Conservation (phyloP, 2,113 vertebrate genomes). For the Acanthisitta chloris region DNA sequence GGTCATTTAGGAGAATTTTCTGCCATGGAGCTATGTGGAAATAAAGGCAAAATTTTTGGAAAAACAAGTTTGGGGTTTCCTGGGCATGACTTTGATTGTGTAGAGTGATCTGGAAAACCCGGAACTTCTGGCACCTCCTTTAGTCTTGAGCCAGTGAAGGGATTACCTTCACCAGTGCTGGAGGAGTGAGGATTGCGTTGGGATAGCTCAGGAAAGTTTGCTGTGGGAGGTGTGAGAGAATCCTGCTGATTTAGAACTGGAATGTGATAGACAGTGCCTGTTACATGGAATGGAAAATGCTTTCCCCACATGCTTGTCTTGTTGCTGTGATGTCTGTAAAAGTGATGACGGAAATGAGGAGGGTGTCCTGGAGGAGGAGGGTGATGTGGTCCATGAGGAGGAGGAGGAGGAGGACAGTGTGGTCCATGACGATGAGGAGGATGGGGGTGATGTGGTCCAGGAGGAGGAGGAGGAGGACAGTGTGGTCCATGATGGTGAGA, state of each 20-base stretch:
- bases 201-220: slow-evolving; percentile 41
- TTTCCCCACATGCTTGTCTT: not conserved
- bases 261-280: slow-evolving; percentile 27
- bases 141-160: not conserved
- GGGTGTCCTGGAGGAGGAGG: not conserved
- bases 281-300: not conserved
- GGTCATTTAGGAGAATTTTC: not conserved
- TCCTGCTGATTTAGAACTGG: slow-evolving; percentile 44
- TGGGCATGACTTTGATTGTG: slow-evolving; percentile 55
- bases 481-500: not conserved
- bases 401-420: not conserved
- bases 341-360: not conserved
- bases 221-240: slow-evolving; percentile 55
- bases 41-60: slow-evolving; percentile 51
- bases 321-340: not conserved
- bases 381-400: not conserved
- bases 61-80: slow-evolving; percentile 24
- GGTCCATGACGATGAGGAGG: not conserved
- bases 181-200: not conserved
- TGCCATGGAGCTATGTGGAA: not conserved
- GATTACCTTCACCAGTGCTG: not conserved
- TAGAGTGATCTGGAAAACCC: slow-evolving; percentile 37
- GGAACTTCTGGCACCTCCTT: not conserved
- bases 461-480: not conserved
- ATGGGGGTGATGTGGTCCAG: not conserved